Base-by-base conservation (phyloP, 2,797 vertebrate genomes). In the Schizopygopsis malacanthus region DNA sequence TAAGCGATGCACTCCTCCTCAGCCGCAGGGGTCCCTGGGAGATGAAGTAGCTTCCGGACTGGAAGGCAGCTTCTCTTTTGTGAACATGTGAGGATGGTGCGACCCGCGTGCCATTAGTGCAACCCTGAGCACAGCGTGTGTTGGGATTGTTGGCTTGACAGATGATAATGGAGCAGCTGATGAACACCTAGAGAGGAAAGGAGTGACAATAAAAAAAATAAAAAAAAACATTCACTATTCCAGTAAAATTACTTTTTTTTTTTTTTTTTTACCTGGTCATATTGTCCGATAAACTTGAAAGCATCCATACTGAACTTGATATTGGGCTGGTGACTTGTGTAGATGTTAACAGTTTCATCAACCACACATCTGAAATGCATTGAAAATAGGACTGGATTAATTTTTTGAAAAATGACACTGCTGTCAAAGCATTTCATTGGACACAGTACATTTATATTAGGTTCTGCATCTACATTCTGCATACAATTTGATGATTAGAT, bases 11-110 rank as follows among this genome's bases (percentile, higher is more conserved):
- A 11, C 89, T 89, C 65, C 86, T 91, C 85, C 1, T 86, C 22
- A 95, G 43, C 6, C 90, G 90, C 81, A 95, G 56, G 1, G 95
- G 95, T 59, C 95, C 95, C 92, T 96, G 95, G 90, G 95, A 95
- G 86, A 95, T 61, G 8, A 91, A 90, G 90, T 95, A 94, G 4
- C 1, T 71, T 15, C n/a, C 45, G 0, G 73, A 93, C 91, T 95
- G 88, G 2, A 89, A 67, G 1, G 2, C 5, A 0, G 81, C 86
- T 13, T 92, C 93, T 89, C 94, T 93, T 90, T 87, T 94, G 1
- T 16, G 10, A 2, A 25, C 65, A 8, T 67, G 50, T 1, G 43
- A 75, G 4, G 15, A 9, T 4, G 1, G 0, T 10, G 39, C 10
- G 16, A 20, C 2, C 20, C 0, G 22, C 1, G 75, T 52, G 20